A percentile compares a stretch with the other conserved stretches of the same genome.
Conservation (phyloP, 2,113 vertebrate genomes). For the Ascaphus truei region DNA sequence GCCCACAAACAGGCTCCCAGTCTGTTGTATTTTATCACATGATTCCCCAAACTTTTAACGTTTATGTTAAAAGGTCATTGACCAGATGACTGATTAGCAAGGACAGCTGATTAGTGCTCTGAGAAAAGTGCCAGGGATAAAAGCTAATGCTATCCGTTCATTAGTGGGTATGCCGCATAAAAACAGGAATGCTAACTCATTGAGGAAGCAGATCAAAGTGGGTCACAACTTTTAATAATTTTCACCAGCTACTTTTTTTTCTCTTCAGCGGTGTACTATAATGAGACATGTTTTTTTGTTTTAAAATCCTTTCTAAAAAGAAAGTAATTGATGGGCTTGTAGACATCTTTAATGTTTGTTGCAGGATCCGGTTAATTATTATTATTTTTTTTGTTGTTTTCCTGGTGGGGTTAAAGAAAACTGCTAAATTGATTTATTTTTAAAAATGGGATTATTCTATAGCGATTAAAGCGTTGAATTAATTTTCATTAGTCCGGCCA, state of each 20-base stretch:
- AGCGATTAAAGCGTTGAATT: too few species aligned
- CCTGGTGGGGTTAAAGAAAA: neutral
- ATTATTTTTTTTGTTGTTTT: too few species aligned
- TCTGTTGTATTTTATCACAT: slow-evolving; percentile 48
- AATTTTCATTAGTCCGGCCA: too few species aligned
- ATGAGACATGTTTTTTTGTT: slow-evolving; percentile 26
- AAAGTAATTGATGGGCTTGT: slow-evolving; percentile 5
- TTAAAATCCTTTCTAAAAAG: neutral
- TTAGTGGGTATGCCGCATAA: slow-evolving; percentile 82
- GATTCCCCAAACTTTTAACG: slow-evolving; percentile 68
- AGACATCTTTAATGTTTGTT: slow-evolving; percentile 12
- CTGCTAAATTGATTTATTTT: too few species aligned
- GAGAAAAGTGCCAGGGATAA: slow-evolving; percentile 78
- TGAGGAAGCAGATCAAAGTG: slow-evolving; percentile 87
- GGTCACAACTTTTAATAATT: slow-evolving; percentile 61
- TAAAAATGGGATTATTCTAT: too few species aligned
- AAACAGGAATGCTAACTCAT: slow-evolving; percentile 73
- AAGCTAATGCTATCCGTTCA: slow-evolving; percentile 90
- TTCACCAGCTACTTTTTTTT: slow-evolving; percentile 36
- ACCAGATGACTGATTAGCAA: slow-evolving; percentile 78
- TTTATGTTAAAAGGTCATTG: slow-evolving; percentile 83
- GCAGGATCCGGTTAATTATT: neutral
- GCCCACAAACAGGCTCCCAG: slow-evolving; percentile 45
- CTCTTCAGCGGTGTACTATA: slow-evolving; percentile 8
- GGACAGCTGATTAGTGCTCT: slow-evolving; percentile 84